Evolutionary conservation across 2,888 invertebrate genomes (phyloP).

Genomic region (Aromia moschata): DNA sequence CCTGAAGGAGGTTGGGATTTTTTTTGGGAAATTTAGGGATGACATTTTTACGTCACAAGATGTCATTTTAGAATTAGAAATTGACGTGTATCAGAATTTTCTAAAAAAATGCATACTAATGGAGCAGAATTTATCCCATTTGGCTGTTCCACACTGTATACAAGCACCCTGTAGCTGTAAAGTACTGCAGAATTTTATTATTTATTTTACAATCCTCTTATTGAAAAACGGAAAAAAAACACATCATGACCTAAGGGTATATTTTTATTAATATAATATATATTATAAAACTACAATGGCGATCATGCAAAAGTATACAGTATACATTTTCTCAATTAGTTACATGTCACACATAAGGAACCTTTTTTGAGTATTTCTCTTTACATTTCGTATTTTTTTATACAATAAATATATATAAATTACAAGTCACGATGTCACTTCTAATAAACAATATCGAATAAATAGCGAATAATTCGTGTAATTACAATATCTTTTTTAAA

Average conservation of each 20-base stretch:
- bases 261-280: conserved; percentile 30
- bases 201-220: no score
- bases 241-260: conserved; percentile 13
- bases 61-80: no score
- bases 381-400: conserved; percentile 13
- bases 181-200: no score
- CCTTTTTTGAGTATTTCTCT: conserved; percentile 25
- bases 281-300: conserved; percentile 36
- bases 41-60: no score
- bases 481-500: conserved; percentile 5
- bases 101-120: no score
- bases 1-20: no score
- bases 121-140: no score
- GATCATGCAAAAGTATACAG: conserved; percentile 36
- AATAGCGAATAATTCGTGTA: conserved; percentile 7
- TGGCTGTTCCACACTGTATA: no score
- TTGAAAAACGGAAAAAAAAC: neutral
- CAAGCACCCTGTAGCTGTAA: no score
- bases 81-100: no score
- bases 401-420: conserved; percentile 23
- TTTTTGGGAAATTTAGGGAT: no score
- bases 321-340: conserved; percentile 31
- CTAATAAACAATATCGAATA: conserved; percentile 19
- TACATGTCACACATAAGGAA: conserved; percentile 34
- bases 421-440: conserved; percentile 21